These are phyloP conservation scores for Rhyacophila brunnea DNA, from an alignment of 1,140 invertebrate species.

Conservation along the genomic window DNA sequence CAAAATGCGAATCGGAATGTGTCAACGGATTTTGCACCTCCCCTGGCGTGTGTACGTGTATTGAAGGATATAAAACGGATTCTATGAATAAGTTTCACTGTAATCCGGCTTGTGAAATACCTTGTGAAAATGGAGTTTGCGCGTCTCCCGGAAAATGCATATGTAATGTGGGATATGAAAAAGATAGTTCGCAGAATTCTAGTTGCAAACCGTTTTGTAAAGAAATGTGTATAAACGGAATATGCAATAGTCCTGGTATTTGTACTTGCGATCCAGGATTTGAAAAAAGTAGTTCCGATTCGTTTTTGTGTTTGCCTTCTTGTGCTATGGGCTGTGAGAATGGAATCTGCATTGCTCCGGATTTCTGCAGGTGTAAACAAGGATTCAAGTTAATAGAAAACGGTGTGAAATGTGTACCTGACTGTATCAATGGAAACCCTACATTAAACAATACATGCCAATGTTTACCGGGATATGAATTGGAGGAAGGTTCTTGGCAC, in stretches of 20 bases:
- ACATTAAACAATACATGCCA: slow-evolving; percentile 37
- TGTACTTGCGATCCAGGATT: slow-evolving; percentile 37
- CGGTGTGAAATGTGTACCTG: slow-evolving; percentile 37
- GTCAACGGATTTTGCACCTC: slow-evolving; percentile 4
- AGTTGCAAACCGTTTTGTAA: too few species aligned
- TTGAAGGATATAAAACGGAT: not conserved
- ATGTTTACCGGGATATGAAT: slow-evolving; percentile 55
- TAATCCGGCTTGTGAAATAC: slow-evolving; percentile 5
- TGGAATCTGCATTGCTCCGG: slow-evolving; percentile 51
- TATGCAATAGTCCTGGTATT: slow-evolving; percentile 13
- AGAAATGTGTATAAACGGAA: too few species aligned
- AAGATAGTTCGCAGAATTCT: not conserved
- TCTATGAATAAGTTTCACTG: slow-evolving; percentile 2
- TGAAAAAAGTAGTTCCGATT: slow-evolving; percentile 28
- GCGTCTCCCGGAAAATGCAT: not conserved
- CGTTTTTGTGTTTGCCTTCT: slow-evolving; percentile 47
- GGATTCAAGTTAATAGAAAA: slow-evolving; percentile 1
- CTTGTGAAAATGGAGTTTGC: slow-evolving; percentile 19
- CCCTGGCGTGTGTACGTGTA: slow-evolving; percentile 44
- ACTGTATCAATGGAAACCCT: slow-evolving; percentile 9
- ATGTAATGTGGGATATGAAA: too few species aligned
- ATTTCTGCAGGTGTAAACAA: slow-evolving; percentile 45
- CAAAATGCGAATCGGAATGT: not conserved
- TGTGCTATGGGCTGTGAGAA: slow-evolving; percentile 56
- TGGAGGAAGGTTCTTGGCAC: slow-evolving; percentile 52